Evolutionary conservation across 2,888 invertebrate species (phyloP).

Genomic region (Athalia circularis): DNA sequence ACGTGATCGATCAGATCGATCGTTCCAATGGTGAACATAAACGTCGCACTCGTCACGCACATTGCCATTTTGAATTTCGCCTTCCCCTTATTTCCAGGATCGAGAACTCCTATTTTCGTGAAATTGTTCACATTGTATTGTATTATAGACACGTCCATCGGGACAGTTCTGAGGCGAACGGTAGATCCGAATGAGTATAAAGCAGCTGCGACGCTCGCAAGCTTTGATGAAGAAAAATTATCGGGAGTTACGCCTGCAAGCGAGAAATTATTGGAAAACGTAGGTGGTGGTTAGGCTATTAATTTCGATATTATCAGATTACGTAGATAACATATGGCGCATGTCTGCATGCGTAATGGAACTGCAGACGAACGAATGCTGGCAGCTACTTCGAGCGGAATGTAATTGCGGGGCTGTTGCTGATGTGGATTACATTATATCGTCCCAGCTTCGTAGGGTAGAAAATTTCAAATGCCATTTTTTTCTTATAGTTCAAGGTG

Average conservation of each 20-base stretch:
- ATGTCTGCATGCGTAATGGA: background rate
- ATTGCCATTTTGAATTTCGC: background rate
- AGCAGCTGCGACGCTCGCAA: background rate
- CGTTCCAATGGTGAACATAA: background rate
- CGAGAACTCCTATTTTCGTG: background rate
- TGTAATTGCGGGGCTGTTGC: too few relatives aligned
- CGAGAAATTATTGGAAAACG: slow-evolving; percentile 20
- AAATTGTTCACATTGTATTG: background rate
- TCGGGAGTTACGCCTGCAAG: background rate
- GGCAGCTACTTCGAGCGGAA: too few relatives aligned
- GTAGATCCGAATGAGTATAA: background rate
- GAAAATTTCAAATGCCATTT: background rate
- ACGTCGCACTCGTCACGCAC: too few relatives aligned
- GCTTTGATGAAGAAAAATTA: background rate
- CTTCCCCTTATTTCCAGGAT: background rate
- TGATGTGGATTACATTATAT: background rate
- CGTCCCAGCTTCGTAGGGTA: background rate
- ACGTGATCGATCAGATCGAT: background rate
- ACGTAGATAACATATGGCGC: background rate
- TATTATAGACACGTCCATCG: slow-evolving; percentile 13
- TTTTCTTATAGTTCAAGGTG: background rate
- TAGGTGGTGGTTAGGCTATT: background rate
- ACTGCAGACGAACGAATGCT: background rate
- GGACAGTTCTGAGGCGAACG: background rate
- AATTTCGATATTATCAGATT: slow-evolving; percentile 10